Conservation (phyloP, 2,113 vertebrate genomes). For the Ameiurus melas region DNA sequence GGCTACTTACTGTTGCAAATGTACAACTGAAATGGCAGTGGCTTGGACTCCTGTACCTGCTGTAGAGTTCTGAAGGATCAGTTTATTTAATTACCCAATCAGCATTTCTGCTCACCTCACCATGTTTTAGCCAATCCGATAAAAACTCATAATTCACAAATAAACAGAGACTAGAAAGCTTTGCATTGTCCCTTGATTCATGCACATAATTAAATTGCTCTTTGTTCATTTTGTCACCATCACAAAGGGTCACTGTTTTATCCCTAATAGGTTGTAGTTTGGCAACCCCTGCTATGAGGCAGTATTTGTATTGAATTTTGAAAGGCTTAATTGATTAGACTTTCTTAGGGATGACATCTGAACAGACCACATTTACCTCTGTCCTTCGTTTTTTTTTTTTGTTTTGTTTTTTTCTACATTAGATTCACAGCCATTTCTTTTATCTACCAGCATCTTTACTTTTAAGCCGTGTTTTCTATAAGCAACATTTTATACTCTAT, state of each 20-base stretch:
- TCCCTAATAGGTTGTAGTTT: not conserved
- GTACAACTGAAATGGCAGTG: not conserved
- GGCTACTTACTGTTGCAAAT: not conserved
- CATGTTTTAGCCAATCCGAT: not conserved
- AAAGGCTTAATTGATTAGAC: not conserved
- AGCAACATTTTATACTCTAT: not conserved
- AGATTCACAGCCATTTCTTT: not conserved
- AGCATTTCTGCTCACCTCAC: not conserved
- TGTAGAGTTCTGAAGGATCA: not conserved
- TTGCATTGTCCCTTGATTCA: not conserved
- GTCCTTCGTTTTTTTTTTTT: not conserved
- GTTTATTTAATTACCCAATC: not conserved
- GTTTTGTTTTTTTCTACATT: too few species aligned
- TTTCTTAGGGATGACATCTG: not conserved
- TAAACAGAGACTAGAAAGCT: not conserved
- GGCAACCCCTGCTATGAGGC: not conserved
- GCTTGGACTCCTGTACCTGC: not conserved
- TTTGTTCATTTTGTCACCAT: not conserved
- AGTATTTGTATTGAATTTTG: not conserved
- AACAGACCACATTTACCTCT: not conserved
- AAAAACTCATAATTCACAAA: not conserved
- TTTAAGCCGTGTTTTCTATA: not conserved
- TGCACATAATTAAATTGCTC: not conserved
- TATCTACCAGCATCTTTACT: not conserved
- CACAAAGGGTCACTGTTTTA: not conserved